Evolutionary conservation across 2,888 invertebrate species (phyloP).

Genomic region (Syrphus vitripennis): DNA sequence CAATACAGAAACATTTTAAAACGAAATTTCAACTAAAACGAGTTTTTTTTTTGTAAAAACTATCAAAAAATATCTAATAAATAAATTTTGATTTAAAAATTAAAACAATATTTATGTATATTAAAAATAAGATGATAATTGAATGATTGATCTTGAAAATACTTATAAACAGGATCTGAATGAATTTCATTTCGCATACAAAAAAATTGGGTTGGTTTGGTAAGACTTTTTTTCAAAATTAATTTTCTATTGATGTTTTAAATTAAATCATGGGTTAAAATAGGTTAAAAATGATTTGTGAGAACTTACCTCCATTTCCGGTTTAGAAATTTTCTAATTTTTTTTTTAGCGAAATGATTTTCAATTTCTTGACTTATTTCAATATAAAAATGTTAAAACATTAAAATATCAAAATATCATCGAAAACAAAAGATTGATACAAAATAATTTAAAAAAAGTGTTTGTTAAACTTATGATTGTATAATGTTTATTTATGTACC

Average conservation of each 20-base stretch:
- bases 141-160: not conserved
- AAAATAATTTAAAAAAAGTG: not conserved
- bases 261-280: too few relatives aligned
- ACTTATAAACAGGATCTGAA: not conserved
- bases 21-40: constrained; percentile 2
- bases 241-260: too few relatives aligned
- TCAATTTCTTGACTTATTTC: too few relatives aligned
- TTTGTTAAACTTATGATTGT: constrained; percentile 40
- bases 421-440: not conserved
- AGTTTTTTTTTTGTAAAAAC: too few relatives aligned
- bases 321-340: too few relatives aligned
- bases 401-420: not conserved
- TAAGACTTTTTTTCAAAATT: too few relatives aligned
- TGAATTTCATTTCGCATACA: not conserved
- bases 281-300: too few relatives aligned
- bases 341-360: not conserved
- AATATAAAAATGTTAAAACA: not conserved
- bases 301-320: too few relatives aligned
- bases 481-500: constrained; percentile 68
- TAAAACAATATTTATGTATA: not conserved
- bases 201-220: not conserved
- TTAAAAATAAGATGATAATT: not conserved
- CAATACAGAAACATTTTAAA: constrained; percentile 44
- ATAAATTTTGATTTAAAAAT: not conserved
- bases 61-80: too few relatives aligned